Evolutionary conservation across 2,888 invertebrate genomes (phyloP), one percentile per base, ranked within the genome.

Genomic region (Cremastobaeus sp.): DNA sequence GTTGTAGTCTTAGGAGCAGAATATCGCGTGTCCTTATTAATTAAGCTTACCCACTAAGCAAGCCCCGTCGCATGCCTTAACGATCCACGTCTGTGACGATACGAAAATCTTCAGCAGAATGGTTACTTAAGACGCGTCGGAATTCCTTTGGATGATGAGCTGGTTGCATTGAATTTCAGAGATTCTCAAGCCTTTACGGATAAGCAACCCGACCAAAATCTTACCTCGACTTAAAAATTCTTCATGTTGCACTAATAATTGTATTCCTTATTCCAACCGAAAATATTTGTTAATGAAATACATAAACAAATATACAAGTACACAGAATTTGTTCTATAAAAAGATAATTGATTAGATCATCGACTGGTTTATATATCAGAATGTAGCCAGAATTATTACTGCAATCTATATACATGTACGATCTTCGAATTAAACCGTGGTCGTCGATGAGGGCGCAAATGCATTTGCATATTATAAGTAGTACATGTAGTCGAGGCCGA

Each of bases 21-120:
- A 86, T 86, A 87, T 87, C 87, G 87, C 85, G 85, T 87, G 87
- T 87, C 87, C 86, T 87, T 87, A 87, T 87, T 87, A 87, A 87
- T 87, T 87, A 87, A 87, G 85, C 86, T 81, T 81, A 77, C 78
- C 83, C 80, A 81, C 81, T 83, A 82, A 85, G 85, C 84, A 81
- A 84, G 83, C 82, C 78, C 74, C 81, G 81, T 82, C 82, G 86
- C 86, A 84, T 86, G 83, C 86, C 83, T 84, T 84, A 84, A 86
- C 84, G 85, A 85, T 86, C 85, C 82, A 76, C 76, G 77, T 77
- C 79, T 68, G 15, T 62, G 66, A 64, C 59, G 52, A 60, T 48
- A 66, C 66, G 70, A 60, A 74, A 70, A 70, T 60, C 74, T 59
- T 54, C 60, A 62, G 39, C 57, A 37, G 39, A 74, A 52, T 60